Conservation (phyloP, 2,888 invertebrate species). For the Syritta pipiens region DNA sequence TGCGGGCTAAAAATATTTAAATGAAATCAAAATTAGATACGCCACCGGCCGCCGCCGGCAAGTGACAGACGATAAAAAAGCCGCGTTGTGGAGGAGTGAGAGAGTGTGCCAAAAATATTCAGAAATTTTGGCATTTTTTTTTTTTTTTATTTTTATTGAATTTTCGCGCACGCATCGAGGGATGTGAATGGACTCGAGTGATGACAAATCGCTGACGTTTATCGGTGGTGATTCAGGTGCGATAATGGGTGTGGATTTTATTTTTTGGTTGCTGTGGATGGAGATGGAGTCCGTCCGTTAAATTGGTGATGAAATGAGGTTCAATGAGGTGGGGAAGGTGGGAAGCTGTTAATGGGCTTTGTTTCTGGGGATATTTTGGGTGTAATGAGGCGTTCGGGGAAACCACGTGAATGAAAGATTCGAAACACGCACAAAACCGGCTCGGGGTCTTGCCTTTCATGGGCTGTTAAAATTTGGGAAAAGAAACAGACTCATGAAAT, state of each 20-base stretch:
- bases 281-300: not conserved
- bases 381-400: too few species aligned
- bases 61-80: not conserved
- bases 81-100: constrained; percentile 12
- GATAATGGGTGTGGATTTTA: constrained; percentile 24
- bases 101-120: constrained; percentile 40
- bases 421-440: too few species aligned
- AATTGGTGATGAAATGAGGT: not conserved
- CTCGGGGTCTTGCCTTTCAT: too few species aligned
- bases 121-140: constrained; percentile 8
- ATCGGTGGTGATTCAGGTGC: constrained; percentile 43
- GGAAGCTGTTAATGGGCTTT: too few species aligned
- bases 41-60: not conserved
- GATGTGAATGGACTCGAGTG: constrained; percentile 54
- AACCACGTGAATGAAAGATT: too few species aligned
- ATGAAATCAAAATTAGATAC: constrained; percentile 49
- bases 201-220: constrained; percentile 52
- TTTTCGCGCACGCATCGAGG: too few species aligned
- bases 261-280: not conserved
- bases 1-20: constrained; percentile 36
- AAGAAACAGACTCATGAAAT: too few species aligned
- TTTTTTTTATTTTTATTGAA: too few species aligned
- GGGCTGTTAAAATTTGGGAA: too few species aligned
- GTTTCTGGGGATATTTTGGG: too few species aligned
- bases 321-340: too few species aligned